Evolutionary conservation across 2,888 invertebrate species (phyloP), one percentile per base, ranked within the genome.

Genomic region (Ecdyonurus torrentis): DNA sequence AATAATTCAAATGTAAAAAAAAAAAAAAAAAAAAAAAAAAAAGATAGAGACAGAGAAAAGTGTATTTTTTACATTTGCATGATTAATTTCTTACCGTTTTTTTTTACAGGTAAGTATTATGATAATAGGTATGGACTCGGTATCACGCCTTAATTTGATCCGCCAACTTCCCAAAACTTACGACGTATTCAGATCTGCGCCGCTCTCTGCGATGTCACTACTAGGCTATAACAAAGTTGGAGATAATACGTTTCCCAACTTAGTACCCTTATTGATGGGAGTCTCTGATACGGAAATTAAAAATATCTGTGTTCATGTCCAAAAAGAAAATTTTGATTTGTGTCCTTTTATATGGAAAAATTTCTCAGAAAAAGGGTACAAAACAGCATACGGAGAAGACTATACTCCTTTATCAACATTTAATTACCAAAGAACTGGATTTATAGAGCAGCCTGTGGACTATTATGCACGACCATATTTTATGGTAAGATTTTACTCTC

Each of bases 231-330:
- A 90, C 72, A 96, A 95, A 79, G 88, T 96, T 7, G 96, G 85
- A 2, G 95, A 95, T 74, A 96, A 95, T 73, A 95, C 95, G 0
- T 94, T 89, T 72, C 92, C 93, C 0, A 96, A 96, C 74, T 73
- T 96, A 64, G 82, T 89, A 5, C 89, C 95, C 0, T 80, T 91
- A 66, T 75, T 94, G 15, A 83, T 85, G 5, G 94, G 94, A 37
- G 5, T 10, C 37, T 37, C 37, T 37, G 15, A 10, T 5, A 15
- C 5, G 15, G 37, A 37, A 37, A 37, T 37, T 37, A 15, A 10
- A 5, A 37, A 37, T 10, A 37, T 37, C 15, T 37, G 37, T n/a
- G n/a, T n/a, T n/a, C n/a, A n/a, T n/a, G n/a, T n/a, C n/a, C n/a
- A n/a, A n/a, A n/a, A n/a, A n/a, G n/a, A n/a, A n/a, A n/a, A n/a